Percentiles rank a stretch among this genome's conserved stretches.
phyloP scores from a whole-genome alignment of 2,797 vertebrate species.

The Pangasius macronema region DNA sequence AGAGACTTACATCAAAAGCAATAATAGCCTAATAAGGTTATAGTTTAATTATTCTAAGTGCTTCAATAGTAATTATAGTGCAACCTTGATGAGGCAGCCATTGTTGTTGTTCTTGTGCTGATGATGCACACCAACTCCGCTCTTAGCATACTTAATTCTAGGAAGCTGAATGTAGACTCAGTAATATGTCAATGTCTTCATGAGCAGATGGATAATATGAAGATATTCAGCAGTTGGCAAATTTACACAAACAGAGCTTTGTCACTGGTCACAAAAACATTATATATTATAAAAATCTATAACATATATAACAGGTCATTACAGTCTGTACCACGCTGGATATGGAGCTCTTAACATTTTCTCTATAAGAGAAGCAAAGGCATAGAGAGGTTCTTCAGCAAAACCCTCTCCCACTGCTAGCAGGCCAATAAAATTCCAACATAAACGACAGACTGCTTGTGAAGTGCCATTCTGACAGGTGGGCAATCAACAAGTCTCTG shows the following conservation, averaged over 20 bases:
- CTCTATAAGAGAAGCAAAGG: neutral
- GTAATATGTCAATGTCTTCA: constrained; percentile 44
- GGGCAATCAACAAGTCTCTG: constrained; percentile 36
- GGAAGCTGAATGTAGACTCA: constrained; percentile 49
- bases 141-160: constrained; percentile 52
- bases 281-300: neutral
- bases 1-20: constrained; percentile 69
- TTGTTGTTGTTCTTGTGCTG: constrained; percentile 53
- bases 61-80: constrained; percentile 60
- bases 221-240: constrained; percentile 20
- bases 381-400: neutral
- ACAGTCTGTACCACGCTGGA: neutral
- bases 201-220: neutral
- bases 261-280: neutral
- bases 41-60: constrained; percentile 68
- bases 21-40: constrained; percentile 72
- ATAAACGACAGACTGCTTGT: neutral
- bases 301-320: neutral
- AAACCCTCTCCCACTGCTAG: neutral
- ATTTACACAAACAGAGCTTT: neutral
- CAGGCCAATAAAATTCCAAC: neutral
- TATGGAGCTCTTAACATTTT: neutral
- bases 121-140: constrained; percentile 53
- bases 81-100: constrained; percentile 62
- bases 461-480: constrained; percentile 50